A percentile compares a stretch with the other conserved stretches of the same genome.
phyloP scores from a whole-genome alignment of 92 coral and sea anemone genomes.

The Muricea muricata region DNA sequence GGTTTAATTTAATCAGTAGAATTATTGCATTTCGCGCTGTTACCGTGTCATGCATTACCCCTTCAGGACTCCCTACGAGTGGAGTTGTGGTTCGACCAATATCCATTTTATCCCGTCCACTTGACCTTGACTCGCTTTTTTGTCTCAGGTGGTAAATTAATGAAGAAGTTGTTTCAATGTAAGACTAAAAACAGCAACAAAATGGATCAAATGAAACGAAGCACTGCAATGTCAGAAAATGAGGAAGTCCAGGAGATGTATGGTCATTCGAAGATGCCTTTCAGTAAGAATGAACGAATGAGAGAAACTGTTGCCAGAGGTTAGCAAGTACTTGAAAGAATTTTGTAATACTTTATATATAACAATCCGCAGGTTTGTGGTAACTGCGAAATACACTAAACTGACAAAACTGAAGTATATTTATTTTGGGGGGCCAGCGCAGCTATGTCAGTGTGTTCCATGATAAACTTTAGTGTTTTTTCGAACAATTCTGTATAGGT shows the following conservation, averaged over 20 bases:
- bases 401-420: too few relatives aligned
- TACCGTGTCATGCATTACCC: too few relatives aligned
- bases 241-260: background rate
- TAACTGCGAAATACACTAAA: background rate
- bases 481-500: too few relatives aligned
- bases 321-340: background rate
- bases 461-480: too few relatives aligned
- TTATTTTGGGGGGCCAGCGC: too few relatives aligned
- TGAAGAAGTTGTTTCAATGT: slow-evolving; percentile 22
- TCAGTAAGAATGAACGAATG: background rate
- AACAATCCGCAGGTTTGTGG: background rate
- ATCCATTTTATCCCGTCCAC: too few relatives aligned
- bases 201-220: background rate
- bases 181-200: background rate
- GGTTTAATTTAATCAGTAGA: too few relatives aligned
- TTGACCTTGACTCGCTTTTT: background rate
- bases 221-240: background rate
- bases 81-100: too few relatives aligned
- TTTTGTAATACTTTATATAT: too few relatives aligned
- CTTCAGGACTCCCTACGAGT: background rate
- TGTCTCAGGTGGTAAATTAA: slow-evolving; percentile 34
- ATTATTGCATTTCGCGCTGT: too few relatives aligned
- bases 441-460: too few relatives aligned
- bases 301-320: slow-evolving; percentile 39
- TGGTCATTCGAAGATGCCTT: background rate